These are phyloP conservation scores for Centropus bengalensis DNA, from an alignment of 2,113 vertebrate genomes.

Conservation along the genomic window DNA sequence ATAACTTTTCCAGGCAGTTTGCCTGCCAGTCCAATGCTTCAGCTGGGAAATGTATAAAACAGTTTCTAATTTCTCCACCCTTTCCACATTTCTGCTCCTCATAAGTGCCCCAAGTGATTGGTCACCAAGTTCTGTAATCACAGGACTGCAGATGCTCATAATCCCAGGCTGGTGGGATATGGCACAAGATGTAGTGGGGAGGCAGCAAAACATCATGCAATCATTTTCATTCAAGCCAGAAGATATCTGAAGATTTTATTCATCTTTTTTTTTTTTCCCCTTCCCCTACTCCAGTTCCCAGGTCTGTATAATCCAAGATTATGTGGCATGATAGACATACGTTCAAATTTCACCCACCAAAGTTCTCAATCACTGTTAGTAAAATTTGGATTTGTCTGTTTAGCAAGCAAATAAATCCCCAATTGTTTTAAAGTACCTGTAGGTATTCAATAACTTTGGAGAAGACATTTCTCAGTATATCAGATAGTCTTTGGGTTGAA, in stretches of 20 bases:
- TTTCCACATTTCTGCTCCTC: background rate
- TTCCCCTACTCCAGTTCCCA: accelerated
- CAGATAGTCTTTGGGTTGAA: background rate
- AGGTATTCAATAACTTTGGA: background rate
- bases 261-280: accelerated
- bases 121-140: background rate
- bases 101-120: background rate
- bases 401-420: background rate
- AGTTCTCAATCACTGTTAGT: background rate
- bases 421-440: background rate
- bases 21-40: background rate
- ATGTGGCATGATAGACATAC: too few relatives aligned
- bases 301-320: background rate
- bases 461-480: background rate
- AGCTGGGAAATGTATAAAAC: background rate
- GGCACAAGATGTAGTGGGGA: background rate
- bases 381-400: background rate
- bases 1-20: background rate
- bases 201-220: background rate
- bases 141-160: background rate
- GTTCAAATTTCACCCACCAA: background rate
- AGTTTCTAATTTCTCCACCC: background rate
- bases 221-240: background rate
- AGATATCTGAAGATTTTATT: background rate
- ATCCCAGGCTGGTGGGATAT: background rate